Base-by-base conservation (phyloP, 2,797 vertebrate species). In the Poecilia picta region DNA sequence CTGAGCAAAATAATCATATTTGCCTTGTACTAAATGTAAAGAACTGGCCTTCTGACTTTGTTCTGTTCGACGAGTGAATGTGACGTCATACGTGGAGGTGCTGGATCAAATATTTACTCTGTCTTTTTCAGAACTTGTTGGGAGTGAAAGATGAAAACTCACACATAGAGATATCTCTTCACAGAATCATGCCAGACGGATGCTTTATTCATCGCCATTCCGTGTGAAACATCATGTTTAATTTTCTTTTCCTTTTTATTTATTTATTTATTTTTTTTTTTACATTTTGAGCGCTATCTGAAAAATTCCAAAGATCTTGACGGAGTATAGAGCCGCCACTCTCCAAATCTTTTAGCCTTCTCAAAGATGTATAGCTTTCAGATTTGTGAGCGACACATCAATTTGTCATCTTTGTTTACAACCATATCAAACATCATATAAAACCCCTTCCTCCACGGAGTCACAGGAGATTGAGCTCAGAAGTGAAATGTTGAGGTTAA, bases 401-500 rank as follows among this genome's bases (percentile, higher is more conserved):
- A 68, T 78, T 86, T 83, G 74, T 88, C 83, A 75, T 81, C 64
- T 66, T 77, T 74, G 68, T 81, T 85, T 85, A 47, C 80, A 83
- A 78, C 83, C 33, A 23, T n/a, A 82, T 85, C 83, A 83, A 89
- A 78, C 74, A 81, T 82, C 57, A 73, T 53, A 79, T 74, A 78
- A 78, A 55, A 66, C 72, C 74, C 64, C 79, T 75, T 81, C 78
- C 77, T 85, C 25, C 25, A 43, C 11, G n/a, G 62, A 74, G 76
- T 75, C 36, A n/a, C 57, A 0, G 80, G 83, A 76, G 81, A 76
- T 46, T 45, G 75, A 84, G 77, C 82, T 79, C 74, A 81, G 81
- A 81, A 76, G 64, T 72, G 59, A 87, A 82, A 87, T 85, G 83
- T 76, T 73, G 79, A 85, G 80, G 71, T 82, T 70, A 85, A 83